Evolutionary conservation across 2,888 invertebrate species (phyloP), one percentile per base, ranked within the genome.

Genomic region (Micropterix aruncella): DNA sequence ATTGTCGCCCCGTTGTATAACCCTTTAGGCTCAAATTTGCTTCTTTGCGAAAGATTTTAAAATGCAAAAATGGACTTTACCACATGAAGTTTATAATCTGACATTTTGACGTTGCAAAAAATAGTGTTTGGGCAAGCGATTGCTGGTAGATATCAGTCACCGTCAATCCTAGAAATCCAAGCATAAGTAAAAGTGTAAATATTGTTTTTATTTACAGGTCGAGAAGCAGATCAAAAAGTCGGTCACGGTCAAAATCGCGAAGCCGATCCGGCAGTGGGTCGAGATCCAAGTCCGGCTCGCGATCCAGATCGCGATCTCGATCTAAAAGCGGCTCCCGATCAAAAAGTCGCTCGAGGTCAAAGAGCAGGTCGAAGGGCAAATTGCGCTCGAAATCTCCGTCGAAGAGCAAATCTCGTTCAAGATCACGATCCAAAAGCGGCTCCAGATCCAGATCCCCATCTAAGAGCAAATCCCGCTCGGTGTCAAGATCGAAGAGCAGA

Each of bases 231-330:
- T 19, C 38, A 40, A 37, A 19, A 18, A 57, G 59, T 41, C 52
- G 62, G 1, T 61, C 60, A 18, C 56, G 60, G 9, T 63, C 63
- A 0, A 52, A 56, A n/a, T 61, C 61, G 0, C 54, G 54, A 46
- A 57, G 57, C 12, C 44, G 53, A 0, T 62, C 62, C 0, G 48
- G 44, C n/a, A 47, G 47, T 9, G 43, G 44, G 37, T 46, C 46
- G 38, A 56, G 67, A 1, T 66, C 66, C 2, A 46, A 62, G 41
- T 65, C 70, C 18, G 56, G 63, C 19, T 66, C 70, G 0, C 52
- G 60, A 2, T 68, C 66, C 1, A 56, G 64, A 40, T 67, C 69
- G 51, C 53, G 53, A 46, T 57, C 54, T 16, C 47, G 52, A 44
- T 53, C 57, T 2, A 61, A 61, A 45, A 60, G 60, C 45, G 47